Evolutionary conservation across 2,797 vertebrate genomes (phyloP).

Genomic region (Leptodactylus fallax): DNA sequence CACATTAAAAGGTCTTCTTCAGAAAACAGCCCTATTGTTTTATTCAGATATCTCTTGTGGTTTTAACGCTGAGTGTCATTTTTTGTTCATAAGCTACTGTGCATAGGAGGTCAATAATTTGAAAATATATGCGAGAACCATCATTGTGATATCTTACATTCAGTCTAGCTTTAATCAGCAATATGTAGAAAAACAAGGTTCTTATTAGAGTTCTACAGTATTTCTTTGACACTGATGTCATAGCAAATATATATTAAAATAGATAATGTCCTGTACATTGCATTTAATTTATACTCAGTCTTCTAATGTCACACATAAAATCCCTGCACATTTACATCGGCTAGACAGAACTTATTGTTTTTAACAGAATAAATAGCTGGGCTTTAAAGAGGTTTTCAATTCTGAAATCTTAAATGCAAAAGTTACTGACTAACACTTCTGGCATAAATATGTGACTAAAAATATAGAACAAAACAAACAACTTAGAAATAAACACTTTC

Average conservation of each 20-base stretch:
- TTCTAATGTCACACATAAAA: not conserved
- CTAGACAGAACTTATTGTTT: too few species aligned
- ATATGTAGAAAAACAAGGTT: not conserved
- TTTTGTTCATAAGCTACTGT: not conserved
- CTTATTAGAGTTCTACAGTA: not conserved
- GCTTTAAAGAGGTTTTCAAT: too few species aligned
- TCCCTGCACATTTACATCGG: not conserved
- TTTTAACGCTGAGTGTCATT: not conserved
- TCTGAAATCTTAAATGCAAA: too few species aligned
- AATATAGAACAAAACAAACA: too few species aligned
- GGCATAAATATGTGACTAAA: too few species aligned
- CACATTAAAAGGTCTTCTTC: slow-evolving; percentile 44
- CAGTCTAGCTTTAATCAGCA: not conserved
- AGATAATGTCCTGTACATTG: not conserved
- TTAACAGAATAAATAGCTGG: too few species aligned
- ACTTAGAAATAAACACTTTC: too few species aligned
- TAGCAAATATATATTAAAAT: not conserved
- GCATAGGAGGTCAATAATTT: not conserved
- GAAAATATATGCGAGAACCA: not conserved
- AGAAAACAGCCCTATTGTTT: slow-evolving; percentile 31
- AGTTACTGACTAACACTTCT: too few species aligned
- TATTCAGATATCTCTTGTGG: slow-evolving; percentile 27
- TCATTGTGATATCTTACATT: not conserved
- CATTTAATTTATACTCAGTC: not conserved
- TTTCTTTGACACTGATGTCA: slow-evolving; percentile 8